Conservation (phyloP, 2,113 vertebrate species). For the Heloderma charlesbogerti region DNA sequence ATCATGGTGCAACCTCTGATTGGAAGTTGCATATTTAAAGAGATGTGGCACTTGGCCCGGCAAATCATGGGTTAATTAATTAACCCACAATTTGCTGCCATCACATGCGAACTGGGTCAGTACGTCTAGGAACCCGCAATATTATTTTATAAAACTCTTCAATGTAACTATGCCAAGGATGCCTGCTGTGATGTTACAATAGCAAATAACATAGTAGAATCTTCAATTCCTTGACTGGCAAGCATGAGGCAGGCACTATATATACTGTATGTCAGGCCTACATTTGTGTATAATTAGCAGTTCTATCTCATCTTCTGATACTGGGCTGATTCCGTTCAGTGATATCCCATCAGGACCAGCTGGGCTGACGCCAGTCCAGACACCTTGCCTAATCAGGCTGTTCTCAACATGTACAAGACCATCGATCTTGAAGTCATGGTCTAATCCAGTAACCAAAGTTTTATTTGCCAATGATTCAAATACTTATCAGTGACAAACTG, state of each 20-base stretch:
- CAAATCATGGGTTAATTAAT: too few species aligned
- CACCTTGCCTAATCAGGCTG: not conserved
- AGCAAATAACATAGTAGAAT: not conserved
- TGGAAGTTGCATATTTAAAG: too few species aligned
- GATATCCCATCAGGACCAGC: not conserved
- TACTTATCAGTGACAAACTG: not conserved
- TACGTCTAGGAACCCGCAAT: not conserved
- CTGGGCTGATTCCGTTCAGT: too few species aligned
- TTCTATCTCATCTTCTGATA: not conserved
- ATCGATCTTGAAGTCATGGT: too few species aligned
- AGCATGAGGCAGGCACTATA: not conserved
- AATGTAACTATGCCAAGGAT: not conserved
- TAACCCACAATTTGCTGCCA: too few species aligned
- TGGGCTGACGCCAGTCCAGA: not conserved
- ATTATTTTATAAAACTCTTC: not conserved
- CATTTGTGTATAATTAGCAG: not conserved
- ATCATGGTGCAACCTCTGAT: too few species aligned
- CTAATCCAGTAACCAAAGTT: not conserved
- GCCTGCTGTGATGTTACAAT: not conserved
- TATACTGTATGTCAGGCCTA: not conserved
- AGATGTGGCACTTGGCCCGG: too few species aligned
- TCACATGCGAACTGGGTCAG: too few species aligned
- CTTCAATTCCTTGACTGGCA: not conserved
- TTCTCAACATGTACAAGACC: not conserved
- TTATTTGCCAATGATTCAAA: not conserved